phyloP scores from a whole-genome alignment of 2,797 vertebrate genomes.

The Cottoperca gobio region DNA sequence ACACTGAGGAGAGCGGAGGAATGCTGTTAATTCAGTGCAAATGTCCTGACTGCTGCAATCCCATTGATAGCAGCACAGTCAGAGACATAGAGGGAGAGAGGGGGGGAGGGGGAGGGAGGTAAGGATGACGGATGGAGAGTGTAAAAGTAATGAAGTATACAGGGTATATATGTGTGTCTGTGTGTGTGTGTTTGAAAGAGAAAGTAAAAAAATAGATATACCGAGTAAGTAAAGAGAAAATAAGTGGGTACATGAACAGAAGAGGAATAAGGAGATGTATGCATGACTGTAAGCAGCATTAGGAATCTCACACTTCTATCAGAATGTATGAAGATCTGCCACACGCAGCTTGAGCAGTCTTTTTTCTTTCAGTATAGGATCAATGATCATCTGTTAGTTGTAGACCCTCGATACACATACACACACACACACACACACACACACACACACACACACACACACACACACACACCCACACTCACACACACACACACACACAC shows the following conservation, averaged over 20 bases:
- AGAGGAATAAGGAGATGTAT: conserved; percentile 16
- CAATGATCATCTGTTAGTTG: conserved; percentile 20
- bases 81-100: conserved; percentile 18
- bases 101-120: neutral
- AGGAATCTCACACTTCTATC: conserved; percentile 55
- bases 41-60: conserved; percentile 66
- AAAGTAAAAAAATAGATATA: neutral
- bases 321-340: neutral
- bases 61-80: conserved; percentile 41
- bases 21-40: conserved; percentile 47
- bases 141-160: conserved; percentile 36
- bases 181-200: conserved; percentile 10
- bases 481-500: neutral
- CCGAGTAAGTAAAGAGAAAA: neutral
- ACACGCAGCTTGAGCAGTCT: neutral
- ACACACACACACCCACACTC: neutral
- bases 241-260: neutral
- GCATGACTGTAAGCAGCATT: conserved; percentile 25
- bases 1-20: conserved; percentile 33
- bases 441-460: neutral
- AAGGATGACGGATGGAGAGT: conserved; percentile 33
- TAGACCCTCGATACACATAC: neutral
- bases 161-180: conserved; percentile 5
- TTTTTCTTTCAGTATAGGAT: conserved; percentile 14
- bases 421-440: neutral